Evolutionary conservation across 2,797 vertebrate species (phyloP), one percentile per base, ranked within the genome.

Genomic region (Emys orbicularis): DNA sequence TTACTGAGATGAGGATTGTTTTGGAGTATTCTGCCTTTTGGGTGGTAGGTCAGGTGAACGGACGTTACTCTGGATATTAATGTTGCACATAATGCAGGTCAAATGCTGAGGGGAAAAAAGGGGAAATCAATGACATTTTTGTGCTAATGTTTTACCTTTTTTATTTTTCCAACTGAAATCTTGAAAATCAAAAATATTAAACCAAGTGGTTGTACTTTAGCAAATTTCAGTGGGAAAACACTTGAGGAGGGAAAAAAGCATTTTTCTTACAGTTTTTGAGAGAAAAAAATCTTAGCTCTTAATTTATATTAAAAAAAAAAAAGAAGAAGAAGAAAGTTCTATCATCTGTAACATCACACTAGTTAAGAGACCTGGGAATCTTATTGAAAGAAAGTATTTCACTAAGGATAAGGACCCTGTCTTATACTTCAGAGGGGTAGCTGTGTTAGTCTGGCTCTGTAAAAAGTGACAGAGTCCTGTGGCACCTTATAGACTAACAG

Each of bases 31-130:
- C 81, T 93, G 4, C 0, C 2, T 1, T 34, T 80, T 11, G 31
- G 44, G 53, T 3, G 2, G n/a, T 21, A 18, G 72, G 8, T 27
- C 18, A 1, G 0, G 11, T 6, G 12, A 65, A 50, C 2, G 19
- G 74, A 9, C 27, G 25, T 82, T 34, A 6, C 21, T 84, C 37
- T 23, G 0, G 37, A 59, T 53, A 56, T 0, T 6, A 2, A 9
- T 53, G 29, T 2, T 49, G 7, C 12, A 29, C 29, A 31, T 31
- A 61, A 12, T 1, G 13, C 6, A 34, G 57, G 29, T 61, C 57
- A 61, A 61, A 65, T 65, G 16, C 61, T n/a, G 34, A 65, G 27
- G 27, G 29, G 56, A 2, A 9, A 65, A 65, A 65, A 15, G 6
- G 31, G 59, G 34, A n/a, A 34, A 34, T 18, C 31, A 59, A 16